These are phyloP conservation scores for Callithrix jacchus DNA, from an alignment of 2,113 vertebrate genomes.

Conservation along the genomic window DNA sequence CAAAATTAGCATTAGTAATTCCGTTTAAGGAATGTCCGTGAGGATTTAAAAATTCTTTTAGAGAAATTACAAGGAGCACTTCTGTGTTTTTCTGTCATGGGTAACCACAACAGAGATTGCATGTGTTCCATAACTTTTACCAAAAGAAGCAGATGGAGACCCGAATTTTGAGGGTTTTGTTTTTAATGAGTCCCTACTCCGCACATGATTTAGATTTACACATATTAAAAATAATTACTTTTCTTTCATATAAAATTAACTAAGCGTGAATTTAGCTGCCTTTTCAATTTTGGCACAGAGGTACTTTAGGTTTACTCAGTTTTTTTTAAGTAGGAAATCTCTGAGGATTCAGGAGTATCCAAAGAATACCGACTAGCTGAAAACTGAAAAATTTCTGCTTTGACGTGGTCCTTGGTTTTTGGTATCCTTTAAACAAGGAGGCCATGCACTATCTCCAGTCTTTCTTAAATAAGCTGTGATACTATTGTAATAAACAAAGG, in stretches of 20 bases:
- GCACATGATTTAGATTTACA: neutral
- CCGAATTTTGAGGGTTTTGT: neutral
- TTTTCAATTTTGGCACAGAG: neutral
- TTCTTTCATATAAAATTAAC: neutral
- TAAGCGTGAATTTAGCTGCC: constrained; percentile 11
- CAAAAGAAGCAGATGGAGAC: neutral
- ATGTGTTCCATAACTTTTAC: constrained; percentile 52
- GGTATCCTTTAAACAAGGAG: neutral
- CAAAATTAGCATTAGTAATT: constrained; percentile 46
- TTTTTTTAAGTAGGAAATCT: constrained; percentile 6
- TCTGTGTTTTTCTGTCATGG: neutral
- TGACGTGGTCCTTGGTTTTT: neutral
- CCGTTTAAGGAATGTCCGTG: constrained; percentile 50
- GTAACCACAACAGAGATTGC: neutral
- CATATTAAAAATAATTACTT: neutral
- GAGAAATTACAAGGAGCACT: neutral
- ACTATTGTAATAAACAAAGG: neutral
- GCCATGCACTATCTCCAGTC: neutral
- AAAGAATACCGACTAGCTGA: neutral
- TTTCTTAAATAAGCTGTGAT: neutral
- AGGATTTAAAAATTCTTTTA: constrained; percentile 50
- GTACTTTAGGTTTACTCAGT: neutral
- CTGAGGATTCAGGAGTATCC: neutral
- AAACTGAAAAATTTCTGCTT: neutral
- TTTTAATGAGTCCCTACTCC: neutral